A percentile compares a stretch with the other conserved stretches of the same genome.
phyloP scores from a whole-genome alignment of 2,888 invertebrate species.

The Synanthedon formicaeformis region DNA sequence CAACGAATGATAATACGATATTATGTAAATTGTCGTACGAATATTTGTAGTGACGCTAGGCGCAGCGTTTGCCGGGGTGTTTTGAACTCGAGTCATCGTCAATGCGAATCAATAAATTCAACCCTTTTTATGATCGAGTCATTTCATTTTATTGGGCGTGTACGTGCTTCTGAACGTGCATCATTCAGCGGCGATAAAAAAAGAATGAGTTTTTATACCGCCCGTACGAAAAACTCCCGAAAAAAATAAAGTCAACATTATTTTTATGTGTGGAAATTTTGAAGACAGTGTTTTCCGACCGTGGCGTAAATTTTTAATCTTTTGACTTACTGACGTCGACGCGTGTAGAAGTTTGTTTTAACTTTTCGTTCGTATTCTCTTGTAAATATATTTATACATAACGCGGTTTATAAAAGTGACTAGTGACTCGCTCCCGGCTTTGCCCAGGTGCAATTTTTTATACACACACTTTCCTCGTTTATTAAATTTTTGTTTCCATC shows the following conservation, averaged over 20 bases:
- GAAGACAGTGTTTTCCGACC: not conserved
- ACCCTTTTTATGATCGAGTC: slow-evolving; percentile 63
- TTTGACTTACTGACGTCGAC: no score
- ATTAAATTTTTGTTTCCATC: no score
- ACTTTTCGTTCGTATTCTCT: no score
- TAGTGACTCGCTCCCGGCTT: no score
- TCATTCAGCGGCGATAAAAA: slow-evolving; percentile 56
- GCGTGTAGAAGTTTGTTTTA: no score
- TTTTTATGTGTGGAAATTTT: slow-evolving; percentile 20
- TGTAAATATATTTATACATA: no score
- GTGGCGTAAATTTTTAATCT: no score
- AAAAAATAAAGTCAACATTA: slow-evolving; percentile 33
- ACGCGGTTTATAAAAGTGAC: no score
- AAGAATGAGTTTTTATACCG: slow-evolving; percentile 43
- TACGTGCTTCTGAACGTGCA: slow-evolving; percentile 55
- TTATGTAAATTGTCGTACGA: slow-evolving; percentile 50
- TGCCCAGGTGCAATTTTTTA: no score
- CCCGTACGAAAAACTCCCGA: slow-evolving; percentile 24
- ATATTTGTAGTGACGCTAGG: not conserved
- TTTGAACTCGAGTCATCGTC: slow-evolving; percentile 21
- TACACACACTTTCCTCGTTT: no score
- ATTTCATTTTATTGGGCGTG: slow-evolving; percentile 56
- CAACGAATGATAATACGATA: slow-evolving; percentile 40
- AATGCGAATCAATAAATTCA: slow-evolving; percentile 65
- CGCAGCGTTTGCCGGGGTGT: not conserved